Evolutionary conservation across 2,797 vertebrate genomes (phyloP).

Genomic region (Diglossa cyanea): DNA sequence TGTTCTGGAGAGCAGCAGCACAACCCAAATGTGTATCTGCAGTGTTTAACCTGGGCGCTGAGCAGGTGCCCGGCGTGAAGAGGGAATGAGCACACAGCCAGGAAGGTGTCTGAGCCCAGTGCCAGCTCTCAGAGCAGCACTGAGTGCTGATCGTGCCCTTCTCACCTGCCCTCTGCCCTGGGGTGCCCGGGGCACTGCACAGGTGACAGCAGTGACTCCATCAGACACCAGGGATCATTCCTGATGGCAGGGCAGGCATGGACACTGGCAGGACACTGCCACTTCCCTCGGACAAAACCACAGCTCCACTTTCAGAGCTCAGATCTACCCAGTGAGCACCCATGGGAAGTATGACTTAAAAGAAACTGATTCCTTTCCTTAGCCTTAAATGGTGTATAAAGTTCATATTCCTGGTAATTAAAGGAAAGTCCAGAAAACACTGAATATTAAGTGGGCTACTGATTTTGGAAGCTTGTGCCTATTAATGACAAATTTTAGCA

Average conservation of each 20-base stretch:
- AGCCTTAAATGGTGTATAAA: neutral
- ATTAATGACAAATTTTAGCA: neutral
- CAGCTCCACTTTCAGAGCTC: neutral
- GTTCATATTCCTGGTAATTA: neutral
- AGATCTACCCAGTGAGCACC: neutral
- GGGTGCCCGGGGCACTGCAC: neutral
- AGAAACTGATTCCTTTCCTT: neutral
- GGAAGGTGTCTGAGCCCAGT: neutral
- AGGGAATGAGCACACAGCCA: rapidly evolving
- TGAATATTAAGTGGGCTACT: neutral
- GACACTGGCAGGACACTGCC: no score
- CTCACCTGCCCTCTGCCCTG: neutral
- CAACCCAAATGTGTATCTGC: neutral
- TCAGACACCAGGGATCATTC: neutral
- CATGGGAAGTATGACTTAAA: neutral
- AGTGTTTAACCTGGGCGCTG: no score
- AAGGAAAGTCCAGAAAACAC: neutral
- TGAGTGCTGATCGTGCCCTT: neutral
- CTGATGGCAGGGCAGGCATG: neutral
- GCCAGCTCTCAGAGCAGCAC: neutral
- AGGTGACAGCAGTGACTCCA: neutral
- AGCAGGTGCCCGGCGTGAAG: no score
- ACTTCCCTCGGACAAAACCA: neutral
- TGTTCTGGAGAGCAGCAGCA: neutral
- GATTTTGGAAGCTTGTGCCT: neutral